These are phyloP conservation scores for Helobdella robusta DNA, from an alignment of 2,888 invertebrate species.

Conservation along the genomic window DNA sequence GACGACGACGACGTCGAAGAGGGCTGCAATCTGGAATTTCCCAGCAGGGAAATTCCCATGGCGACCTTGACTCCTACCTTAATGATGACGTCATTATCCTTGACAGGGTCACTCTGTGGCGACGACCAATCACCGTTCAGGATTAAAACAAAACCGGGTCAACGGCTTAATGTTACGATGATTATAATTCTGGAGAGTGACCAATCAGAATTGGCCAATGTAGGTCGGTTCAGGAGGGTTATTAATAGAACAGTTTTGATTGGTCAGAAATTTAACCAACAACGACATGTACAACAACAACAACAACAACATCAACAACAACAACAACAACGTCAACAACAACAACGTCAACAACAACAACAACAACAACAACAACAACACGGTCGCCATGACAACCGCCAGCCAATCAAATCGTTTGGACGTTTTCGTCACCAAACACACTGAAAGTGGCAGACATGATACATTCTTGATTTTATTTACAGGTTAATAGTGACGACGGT, in stretches of 20 bases:
- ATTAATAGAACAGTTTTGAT: background rate
- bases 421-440: background rate
- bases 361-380: no score
- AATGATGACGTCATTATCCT: constrained; percentile 2
- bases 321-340: no score
- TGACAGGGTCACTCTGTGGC: constrained; percentile 3
- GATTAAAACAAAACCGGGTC: constrained; percentile 21
- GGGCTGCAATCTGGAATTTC: constrained; percentile 15
- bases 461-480: no score
- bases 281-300: constrained; percentile 3
- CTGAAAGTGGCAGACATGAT: no score
- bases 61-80: constrained; percentile 4
- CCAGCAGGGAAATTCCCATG: background rate
- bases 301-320: background rate
- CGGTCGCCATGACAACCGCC: no score
- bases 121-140: constrained; percentile 13
- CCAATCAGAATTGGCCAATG: background rate
- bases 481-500: no score
- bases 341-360: no score
- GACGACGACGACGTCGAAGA: background rate
- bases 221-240: no score
- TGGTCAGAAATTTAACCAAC: constrained; percentile 5
- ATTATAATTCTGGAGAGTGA: background rate
- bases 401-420: constrained; percentile 13
- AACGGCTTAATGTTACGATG: constrained; percentile 23